Evolutionary conservation across 1,140 invertebrate genomes (phyloP).

Genomic region (Bradysia coprophila): DNA sequence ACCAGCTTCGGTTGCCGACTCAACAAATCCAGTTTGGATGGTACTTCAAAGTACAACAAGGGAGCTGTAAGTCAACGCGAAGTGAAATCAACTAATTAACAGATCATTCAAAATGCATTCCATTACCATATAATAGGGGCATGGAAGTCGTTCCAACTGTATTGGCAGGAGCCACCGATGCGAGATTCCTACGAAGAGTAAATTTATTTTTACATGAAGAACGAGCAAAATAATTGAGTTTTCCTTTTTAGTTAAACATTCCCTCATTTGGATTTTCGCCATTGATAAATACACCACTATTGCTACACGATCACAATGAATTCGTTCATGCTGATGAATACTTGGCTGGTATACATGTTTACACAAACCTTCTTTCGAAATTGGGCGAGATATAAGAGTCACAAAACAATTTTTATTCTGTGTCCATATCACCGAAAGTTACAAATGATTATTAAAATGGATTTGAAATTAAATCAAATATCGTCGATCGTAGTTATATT

Average conservation of each 20-base stretch:
- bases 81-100: not conserved
- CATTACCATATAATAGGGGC: not conserved
- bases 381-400: too few relatives aligned
- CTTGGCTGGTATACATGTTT: constrained; percentile 51
- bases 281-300: constrained; percentile 49
- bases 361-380: constrained; percentile 37
- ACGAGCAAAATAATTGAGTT: too few relatives aligned
- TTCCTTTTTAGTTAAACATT: too few relatives aligned
- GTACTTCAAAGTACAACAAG: constrained; percentile 44
- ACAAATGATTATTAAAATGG: too few relatives aligned
- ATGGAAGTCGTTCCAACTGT: not conserved
- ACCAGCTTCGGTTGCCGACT: constrained; percentile 36
- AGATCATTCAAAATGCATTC: not conserved
- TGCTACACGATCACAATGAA: constrained; percentile 67
- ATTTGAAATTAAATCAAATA: too few relatives aligned
- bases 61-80: constrained; percentile 16
- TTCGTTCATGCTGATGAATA: constrained; percentile 47
- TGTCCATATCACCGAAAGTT: too few relatives aligned
- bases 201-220: constrained; percentile 8
- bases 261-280: constrained; percentile 65
- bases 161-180: too few relatives aligned
- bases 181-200: too few relatives aligned
- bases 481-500: too few relatives aligned
- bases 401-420: too few relatives aligned
- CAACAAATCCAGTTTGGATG: constrained; percentile 53